Percentiles rank a stretch among this genome's conserved stretches.
Conservation (phyloP, 2,888 invertebrate genomes). For the Zelleria hepariella region DNA sequence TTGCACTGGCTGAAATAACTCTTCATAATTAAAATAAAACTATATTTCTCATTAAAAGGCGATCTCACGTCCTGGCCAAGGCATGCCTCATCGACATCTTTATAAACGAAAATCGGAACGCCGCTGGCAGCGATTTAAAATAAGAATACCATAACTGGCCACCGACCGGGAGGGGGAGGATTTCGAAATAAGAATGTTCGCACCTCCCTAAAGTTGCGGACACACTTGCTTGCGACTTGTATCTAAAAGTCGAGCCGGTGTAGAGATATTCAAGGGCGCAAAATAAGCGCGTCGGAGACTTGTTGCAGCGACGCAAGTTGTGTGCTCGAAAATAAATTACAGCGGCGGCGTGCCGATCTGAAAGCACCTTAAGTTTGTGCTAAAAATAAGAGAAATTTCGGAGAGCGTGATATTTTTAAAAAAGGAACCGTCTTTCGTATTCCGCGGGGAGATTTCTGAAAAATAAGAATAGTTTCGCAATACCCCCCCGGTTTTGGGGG, state of each 20-base stretch:
- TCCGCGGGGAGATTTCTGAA: slow-evolving; percentile 70
- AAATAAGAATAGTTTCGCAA: slow-evolving; percentile 72
- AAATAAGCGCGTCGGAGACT: background rate
- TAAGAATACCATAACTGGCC: slow-evolving; percentile 70
- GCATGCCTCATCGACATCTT: slow-evolving; percentile 14
- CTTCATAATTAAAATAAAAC: too few species aligned
- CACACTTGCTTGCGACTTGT: background rate
- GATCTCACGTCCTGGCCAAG: slow-evolving; percentile 21
- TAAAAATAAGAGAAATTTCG: slow-evolving; percentile 71
- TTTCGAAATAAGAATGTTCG: slow-evolving; percentile 63
- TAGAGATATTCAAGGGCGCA: background rate
- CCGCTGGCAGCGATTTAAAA: slow-evolving; percentile 68
- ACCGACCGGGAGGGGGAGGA: slow-evolving; percentile 49
- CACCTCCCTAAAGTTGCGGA: slow-evolving; percentile 34
- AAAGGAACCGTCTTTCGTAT: slow-evolving; percentile 70
- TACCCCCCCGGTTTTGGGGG: slow-evolving; percentile 40
- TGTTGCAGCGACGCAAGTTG: background rate
- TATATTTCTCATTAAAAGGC: background rate
- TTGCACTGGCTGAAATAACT: too few species aligned
- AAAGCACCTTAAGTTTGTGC: slow-evolving; percentile 22
- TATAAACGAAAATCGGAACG: slow-evolving; percentile 63
- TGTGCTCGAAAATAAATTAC: background rate
- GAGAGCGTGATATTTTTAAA: slow-evolving; percentile 72
- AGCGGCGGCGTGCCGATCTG: slow-evolving; percentile 14
- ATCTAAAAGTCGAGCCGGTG: background rate